Conservation (phyloP, 1,140 invertebrate genomes). For the Eciton burchellii region DNA sequence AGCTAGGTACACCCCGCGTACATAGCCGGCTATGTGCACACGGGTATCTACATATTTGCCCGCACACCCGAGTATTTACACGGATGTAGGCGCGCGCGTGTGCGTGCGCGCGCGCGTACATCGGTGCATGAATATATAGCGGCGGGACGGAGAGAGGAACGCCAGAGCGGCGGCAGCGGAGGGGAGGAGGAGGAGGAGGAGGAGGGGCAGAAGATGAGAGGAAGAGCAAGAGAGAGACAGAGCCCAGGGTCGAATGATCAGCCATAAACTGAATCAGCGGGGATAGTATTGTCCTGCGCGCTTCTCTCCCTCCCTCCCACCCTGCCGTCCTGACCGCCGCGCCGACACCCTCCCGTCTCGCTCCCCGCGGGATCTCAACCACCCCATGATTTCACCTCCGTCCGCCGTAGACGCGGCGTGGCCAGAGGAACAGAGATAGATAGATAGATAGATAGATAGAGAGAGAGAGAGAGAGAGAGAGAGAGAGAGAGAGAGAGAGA, state of each 20-base stretch:
- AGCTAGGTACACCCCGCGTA: conserved; percentile 58
- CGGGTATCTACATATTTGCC: conserved; percentile 70
- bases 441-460: conserved; percentile 28
- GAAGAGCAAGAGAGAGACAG: conserved; percentile 19
- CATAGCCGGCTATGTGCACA: conserved; percentile 66
- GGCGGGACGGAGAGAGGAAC: conserved; percentile 26
- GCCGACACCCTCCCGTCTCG: conserved; percentile 8
- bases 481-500: conserved; percentile 30
- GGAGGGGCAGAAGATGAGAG: conserved; percentile 12
- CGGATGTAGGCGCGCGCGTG: conserved; percentile 12
- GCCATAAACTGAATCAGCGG: conserved; percentile 82
- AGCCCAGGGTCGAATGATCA: conserved; percentile 81
- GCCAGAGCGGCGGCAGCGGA: not conserved
- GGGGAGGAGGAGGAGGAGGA: conserved; percentile 26
- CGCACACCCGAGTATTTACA: conserved; percentile 65
- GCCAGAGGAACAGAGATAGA: conserved; percentile 22
- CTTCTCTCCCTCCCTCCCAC: no score
- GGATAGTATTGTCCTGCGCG: conserved; percentile 76
- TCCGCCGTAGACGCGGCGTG: conserved; percentile 65
- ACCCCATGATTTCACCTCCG: conserved; percentile 71
- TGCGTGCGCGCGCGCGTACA: conserved; percentile 32
- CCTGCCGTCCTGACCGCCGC: conserved; percentile 42
- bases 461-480: conserved; percentile 16
- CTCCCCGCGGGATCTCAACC: conserved; percentile 59
- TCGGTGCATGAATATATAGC: conserved; percentile 30